phyloP scores from a whole-genome alignment of 2,888 invertebrate species.

The Scaptomyza tumidula region DNA sequence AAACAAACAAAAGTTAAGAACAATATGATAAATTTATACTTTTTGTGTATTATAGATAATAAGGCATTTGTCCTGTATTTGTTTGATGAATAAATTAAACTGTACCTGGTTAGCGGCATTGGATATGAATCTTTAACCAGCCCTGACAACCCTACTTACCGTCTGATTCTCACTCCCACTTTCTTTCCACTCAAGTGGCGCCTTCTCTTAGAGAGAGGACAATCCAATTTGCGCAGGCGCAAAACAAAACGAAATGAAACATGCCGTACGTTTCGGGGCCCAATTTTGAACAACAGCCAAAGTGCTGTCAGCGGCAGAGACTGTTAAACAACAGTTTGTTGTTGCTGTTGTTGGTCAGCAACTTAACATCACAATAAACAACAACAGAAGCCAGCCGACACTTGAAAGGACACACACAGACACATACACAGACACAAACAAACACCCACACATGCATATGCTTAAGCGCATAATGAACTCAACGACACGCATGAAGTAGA shows the following conservation, averaged over 20 bases:
- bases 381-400: constrained; percentile 55
- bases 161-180: constrained; percentile 1
- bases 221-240: constrained; percentile 20
- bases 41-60: background rate
- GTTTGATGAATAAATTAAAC: too few species aligned
- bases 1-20: background rate
- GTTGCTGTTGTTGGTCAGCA: constrained; percentile 51
- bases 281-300: constrained; percentile 35
- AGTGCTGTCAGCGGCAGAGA: constrained; percentile 37
- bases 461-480: constrained; percentile 73
- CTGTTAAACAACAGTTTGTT: constrained; percentile 69
- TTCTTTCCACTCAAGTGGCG: background rate
- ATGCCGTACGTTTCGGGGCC: constrained; percentile 51
- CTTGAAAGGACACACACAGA: constrained; percentile 53
- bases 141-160: constrained; percentile 35
- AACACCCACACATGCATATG: constrained; percentile 5
- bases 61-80: background rate
- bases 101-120: background rate
- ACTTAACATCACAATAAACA: constrained; percentile 72
- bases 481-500: constrained; percentile 63
- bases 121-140: background rate
- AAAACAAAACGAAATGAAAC: constrained; percentile 46
- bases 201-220: background rate
- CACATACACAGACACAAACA: constrained; percentile 2
- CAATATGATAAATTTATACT: background rate